phyloP scores from a whole-genome alignment of 1,140 invertebrate genomes.

The Lutraria rhynchaena region DNA sequence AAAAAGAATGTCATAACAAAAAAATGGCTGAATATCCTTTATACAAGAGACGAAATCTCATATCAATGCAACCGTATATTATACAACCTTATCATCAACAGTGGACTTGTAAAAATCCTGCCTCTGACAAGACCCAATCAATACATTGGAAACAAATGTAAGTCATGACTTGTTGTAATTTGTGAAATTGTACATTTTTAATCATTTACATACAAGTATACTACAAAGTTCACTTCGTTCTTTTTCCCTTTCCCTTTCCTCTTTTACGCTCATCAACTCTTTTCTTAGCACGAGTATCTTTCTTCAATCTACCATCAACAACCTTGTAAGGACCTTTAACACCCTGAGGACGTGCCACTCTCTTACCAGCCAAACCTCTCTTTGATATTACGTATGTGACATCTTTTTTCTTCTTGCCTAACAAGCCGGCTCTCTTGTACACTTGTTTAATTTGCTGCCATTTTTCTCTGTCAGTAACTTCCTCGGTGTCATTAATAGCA shows the following conservation, averaged over 20 bases:
- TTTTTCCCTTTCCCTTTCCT: constrained; percentile 53
- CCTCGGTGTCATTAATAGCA: constrained; percentile 93
- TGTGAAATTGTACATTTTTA: too few relatives aligned
- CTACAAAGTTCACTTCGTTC: constrained; percentile 59
- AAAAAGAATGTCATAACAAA: too few relatives aligned
- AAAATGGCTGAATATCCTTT: too few relatives aligned
- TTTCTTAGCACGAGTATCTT: constrained; percentile 87
- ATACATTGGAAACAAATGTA: too few relatives aligned
- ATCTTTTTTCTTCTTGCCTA: constrained; percentile 90
- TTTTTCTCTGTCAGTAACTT: constrained; percentile 95
- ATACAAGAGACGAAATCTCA: too few relatives aligned
- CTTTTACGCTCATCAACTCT: constrained; percentile 50
- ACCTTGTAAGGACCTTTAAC: constrained; percentile 96
- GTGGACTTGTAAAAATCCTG: too few relatives aligned
- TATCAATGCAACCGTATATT: too few relatives aligned
- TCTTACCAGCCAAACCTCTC: constrained; percentile 89
- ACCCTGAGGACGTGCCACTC: constrained; percentile 90
- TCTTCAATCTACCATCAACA: constrained; percentile 98
- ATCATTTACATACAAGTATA: background rate
- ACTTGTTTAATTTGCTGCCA: constrained; percentile 95
- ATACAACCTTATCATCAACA: too few relatives aligned
- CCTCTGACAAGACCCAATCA: too few relatives aligned
- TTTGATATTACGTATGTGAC: constrained; percentile 97
- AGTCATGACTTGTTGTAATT: too few relatives aligned
- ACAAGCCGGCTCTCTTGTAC: constrained; percentile 94